Evolutionary conservation across 1,140 invertebrate species (phyloP), one percentile per base, ranked within the genome.

Genomic region (Drosophila aff.): DNA sequence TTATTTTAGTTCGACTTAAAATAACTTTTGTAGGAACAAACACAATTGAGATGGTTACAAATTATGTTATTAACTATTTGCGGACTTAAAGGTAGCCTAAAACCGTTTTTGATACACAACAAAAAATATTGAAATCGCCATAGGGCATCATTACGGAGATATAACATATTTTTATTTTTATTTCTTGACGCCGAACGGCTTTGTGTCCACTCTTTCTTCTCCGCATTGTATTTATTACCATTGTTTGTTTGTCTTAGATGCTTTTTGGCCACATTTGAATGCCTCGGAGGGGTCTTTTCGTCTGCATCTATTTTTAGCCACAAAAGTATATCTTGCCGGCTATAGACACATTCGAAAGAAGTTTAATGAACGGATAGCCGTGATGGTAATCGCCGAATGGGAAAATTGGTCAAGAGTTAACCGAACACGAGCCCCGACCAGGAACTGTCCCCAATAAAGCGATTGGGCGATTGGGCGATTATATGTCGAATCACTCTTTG

Each of bases 401-500:
- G 38, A 77, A 77, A 77, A 60, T 77, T 77, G 74, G 74, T 69
- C 63, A 77, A 69, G 36, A 77, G 74, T 61, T 73, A 33, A 44
- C 64, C 49, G 64, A 71, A 57, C 49, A 16, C 47, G 15, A 38
- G 33, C 21, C 28, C 21, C 6, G 31, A 43, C 53, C 71, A 73
- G 71, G 71, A 73, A 73, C 71, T 73, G 67, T 73, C 71, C 71
- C 71, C 71, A 49, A 73, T 73, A 49, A 68, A 44, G 64, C 41
- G 43, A 47, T 60, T 60, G 36, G 13, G 64, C 41, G 43, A 47
- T 60, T 60, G 36, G 13, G 23, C 38, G 33, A 31, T 43, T 50
- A 66, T 76, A 46, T 87, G 82, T 31, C 61, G 66, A 87, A 50
- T 86, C 83, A 87, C 62, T 67, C 53, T 28, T 47, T 49, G 36